Conservation (phyloP, 2,113 vertebrate genomes). For the Echinops telfairi region DNA sequence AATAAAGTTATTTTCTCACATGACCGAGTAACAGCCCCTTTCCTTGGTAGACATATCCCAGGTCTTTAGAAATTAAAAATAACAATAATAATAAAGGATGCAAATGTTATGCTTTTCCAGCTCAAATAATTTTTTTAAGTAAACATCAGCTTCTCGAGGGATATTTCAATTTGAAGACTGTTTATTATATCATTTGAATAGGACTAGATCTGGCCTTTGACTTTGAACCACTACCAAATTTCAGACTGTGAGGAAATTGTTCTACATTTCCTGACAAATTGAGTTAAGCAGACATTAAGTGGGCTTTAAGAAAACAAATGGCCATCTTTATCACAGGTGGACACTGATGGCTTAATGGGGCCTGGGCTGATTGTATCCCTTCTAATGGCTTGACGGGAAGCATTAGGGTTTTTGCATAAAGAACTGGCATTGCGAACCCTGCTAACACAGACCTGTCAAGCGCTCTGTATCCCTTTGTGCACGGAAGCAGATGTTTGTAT, state of each 20-base stretch:
- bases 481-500: constrained; percentile 99
- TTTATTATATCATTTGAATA: constrained; percentile 97
- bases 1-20: constrained; percentile 80
- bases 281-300: constrained; percentile 99
- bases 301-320: constrained; percentile 99
- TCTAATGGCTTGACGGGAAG: constrained; percentile 99
- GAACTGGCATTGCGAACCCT: constrained; percentile 93
- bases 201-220: constrained; percentile 92
- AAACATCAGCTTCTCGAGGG: constrained; percentile 89
- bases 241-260: constrained; percentile 99
- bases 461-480: constrained; percentile 93
- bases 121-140: constrained; percentile 81
- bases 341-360: constrained; percentile 99
- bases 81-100: constrained; percentile 73
- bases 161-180: constrained; percentile 91
- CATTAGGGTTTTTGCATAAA: constrained; percentile 99
- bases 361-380: constrained; percentile 97
- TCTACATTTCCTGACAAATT: constrained; percentile 99
- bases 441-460: constrained; percentile 97
- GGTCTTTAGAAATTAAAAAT: constrained; percentile 82
- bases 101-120: constrained; percentile 81
- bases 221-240: constrained; percentile 97
- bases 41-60: constrained; percentile 82
- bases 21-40: constrained; percentile 68
- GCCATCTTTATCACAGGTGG: constrained; percentile 99